These are phyloP conservation scores for Drosophila jambulina DNA, from an alignment of 1,140 invertebrate species.

Conservation along the genomic window DNA sequence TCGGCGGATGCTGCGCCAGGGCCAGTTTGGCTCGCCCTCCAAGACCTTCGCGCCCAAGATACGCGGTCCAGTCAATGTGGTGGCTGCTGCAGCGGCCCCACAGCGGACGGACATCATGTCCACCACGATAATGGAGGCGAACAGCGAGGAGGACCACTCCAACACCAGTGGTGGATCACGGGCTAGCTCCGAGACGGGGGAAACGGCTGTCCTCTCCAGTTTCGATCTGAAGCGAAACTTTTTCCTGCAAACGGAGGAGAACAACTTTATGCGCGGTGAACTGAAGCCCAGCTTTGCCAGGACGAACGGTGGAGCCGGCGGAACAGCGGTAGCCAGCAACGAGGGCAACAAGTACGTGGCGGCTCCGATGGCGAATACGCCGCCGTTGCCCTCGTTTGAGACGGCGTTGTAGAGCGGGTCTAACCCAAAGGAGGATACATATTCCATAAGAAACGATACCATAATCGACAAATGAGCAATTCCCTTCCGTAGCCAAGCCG, in stretches of 20 bases:
- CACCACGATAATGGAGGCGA: conserved; percentile 93
- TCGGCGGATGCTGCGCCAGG: conserved; percentile 86
- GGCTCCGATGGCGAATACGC: conserved; percentile 37
- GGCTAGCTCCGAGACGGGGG: conserved; percentile 45
- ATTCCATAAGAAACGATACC: conserved; percentile 73
- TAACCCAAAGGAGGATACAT: conserved; percentile 61
- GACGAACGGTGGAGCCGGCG: conserved; percentile 27
- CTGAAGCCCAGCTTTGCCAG: conserved; percentile 71
- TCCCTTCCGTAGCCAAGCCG: conserved; percentile 58
- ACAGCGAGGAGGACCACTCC: conserved; percentile 89
- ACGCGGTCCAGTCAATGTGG: conserved; percentile 85
- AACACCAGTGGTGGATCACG: conserved; percentile 68
- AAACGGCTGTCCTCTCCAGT: conserved; percentile 40
- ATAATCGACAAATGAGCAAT: conserved; percentile 62
- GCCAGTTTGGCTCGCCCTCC: conserved; percentile 86
- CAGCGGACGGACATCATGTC: conserved; percentile 92
- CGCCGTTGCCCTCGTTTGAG: conserved; percentile 74
- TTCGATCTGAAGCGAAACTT: conserved; percentile 83
- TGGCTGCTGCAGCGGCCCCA: conserved; percentile 89
- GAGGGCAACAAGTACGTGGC: conserved; percentile 63
- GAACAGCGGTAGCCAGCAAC: conserved; percentile 5
- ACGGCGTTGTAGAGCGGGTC: conserved; percentile 78
- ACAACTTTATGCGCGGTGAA: conserved; percentile 85
- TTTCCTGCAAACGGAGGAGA: conserved; percentile 84
- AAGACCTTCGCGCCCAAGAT: conserved; percentile 88